phyloP scores from a whole-genome alignment of 1,140 invertebrate genomes.

The Drosophila yakuba region DNA sequence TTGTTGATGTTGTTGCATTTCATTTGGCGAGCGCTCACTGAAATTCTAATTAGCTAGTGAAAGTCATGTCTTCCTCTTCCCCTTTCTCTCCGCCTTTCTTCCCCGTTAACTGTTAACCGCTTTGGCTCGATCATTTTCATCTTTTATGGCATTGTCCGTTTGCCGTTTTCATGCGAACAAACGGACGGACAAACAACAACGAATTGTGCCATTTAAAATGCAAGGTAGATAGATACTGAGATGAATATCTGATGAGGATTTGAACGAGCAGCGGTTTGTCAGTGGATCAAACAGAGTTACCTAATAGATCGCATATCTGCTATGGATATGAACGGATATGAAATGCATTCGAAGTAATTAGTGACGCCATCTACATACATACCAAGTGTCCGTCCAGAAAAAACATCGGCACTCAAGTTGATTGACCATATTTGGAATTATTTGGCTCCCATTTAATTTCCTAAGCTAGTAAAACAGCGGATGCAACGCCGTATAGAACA shows the following conservation, averaged over 20 bases:
- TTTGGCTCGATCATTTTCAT: slow-evolving; percentile 41
- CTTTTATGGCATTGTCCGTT: slow-evolving; percentile 37
- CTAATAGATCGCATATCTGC: slow-evolving; percentile 21
- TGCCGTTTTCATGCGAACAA: slow-evolving; percentile 29
- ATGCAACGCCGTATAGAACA: slow-evolving; percentile 64
- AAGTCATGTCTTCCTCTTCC: slow-evolving; percentile 37
- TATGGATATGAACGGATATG: no score
- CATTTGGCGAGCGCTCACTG: slow-evolving; percentile 44
- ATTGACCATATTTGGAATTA: slow-evolving; percentile 44
- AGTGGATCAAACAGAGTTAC: slow-evolving; percentile 25
- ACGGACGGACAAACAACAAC: slow-evolving; percentile 5
- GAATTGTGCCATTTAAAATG: slow-evolving; percentile 35
- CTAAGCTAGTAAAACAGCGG: slow-evolving; percentile 64
- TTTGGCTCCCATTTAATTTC: slow-evolving; percentile 34
- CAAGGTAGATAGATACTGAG: slow-evolving; percentile 32
- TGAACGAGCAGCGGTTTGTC: slow-evolving; percentile 31
- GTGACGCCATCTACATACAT: slow-evolving; percentile 30
- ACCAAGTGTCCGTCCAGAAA: not conserved
- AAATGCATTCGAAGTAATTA: no score
- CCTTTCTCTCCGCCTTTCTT: slow-evolving; percentile 5
- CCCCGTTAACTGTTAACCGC: slow-evolving; percentile 35
- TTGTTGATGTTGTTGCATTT: slow-evolving; percentile 39
- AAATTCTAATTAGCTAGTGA: slow-evolving; percentile 79
- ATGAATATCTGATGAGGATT: slow-evolving; percentile 24
- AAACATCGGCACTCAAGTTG: slow-evolving; percentile 36